Evolutionary conservation across 2,797 vertebrate genomes (phyloP).

Genomic region (Cacajao melanocephalus): DNA sequence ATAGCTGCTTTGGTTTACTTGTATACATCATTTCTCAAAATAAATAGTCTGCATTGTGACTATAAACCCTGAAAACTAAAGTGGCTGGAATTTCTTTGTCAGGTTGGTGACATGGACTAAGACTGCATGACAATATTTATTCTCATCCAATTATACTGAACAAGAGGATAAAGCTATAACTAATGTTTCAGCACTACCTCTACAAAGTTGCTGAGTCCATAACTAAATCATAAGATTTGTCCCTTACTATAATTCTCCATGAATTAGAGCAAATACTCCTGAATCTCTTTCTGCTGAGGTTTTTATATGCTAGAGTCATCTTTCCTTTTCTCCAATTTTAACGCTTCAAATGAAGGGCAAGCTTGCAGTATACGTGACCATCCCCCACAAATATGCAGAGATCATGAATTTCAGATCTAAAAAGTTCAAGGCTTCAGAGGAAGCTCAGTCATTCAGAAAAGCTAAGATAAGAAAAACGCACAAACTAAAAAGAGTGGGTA

Average conservation of each 20-base stretch:
- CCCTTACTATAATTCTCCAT: background rate
- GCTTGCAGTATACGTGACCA: rapidly evolving
- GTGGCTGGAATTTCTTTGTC: background rate
- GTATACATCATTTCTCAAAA: background rate
- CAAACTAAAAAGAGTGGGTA: background rate
- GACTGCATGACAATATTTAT: background rate
- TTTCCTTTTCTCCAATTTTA: background rate
- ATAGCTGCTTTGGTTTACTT: background rate
- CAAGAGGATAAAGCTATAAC: background rate
- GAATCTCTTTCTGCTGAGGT: background rate
- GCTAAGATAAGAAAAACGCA: background rate
- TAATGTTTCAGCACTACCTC: background rate
- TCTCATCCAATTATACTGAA: background rate
- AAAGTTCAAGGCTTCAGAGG: background rate
- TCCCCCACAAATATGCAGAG: background rate
- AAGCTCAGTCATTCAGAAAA: background rate
- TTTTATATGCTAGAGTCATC: background rate
- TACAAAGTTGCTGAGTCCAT: background rate
- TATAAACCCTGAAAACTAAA: background rate
- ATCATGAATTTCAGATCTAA: background rate
- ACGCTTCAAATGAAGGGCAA: background rate
- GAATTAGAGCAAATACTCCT: background rate
- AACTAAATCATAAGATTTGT: background rate
- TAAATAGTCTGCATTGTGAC: background rate
- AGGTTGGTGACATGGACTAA: background rate